Base-by-base conservation (phyloP, 2,113 vertebrate species). In the Nannobrachium achirus region DNA sequence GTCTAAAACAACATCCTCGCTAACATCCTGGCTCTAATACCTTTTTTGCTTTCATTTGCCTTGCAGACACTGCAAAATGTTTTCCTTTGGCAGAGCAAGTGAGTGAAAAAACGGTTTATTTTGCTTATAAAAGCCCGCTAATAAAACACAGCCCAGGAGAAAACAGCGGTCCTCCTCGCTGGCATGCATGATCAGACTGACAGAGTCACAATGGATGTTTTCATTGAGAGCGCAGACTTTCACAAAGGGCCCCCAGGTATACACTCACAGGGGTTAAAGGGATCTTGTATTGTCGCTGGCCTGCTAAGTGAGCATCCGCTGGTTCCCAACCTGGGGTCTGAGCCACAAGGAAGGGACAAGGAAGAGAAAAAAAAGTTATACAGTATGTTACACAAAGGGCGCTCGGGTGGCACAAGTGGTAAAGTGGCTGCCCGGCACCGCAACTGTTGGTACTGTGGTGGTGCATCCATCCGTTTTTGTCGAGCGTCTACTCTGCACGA, bases 251-350 rank as follows among this genome's bases (percentile, higher is more conserved):
- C 70, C 56, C 56, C 13, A 77, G 55, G 48, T 66, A 44, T 19
- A 44, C n/a, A n/a, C 63, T 51, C 61, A 45, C 46, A n/a, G 8
- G 55, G 68, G 53, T 59, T 74, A 60, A 41, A 73, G 69, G 25
- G 51, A 79, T 63, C 83, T 69, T 65, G 52, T 82, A 65, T 68
- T 80, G 71, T 85, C 84, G 80, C 52, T 75, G 51, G 64, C 55
- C 73, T 65, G 66, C 63, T 55, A 66, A 81, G 83, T 78, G 20
- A 77, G 73, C 70, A 73, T 64, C 41, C 58, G 62, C 59, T 68
- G 63, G 41, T 56, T 62, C 57, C 63, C 71, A n/a, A n/a, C n/a
- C n/a, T n/a, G n/a, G n/a, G n/a, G n/a, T n/a, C n/a, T n/a, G n/a
- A n/a, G n/a, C n/a, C n/a, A n/a, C n/a, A n/a, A n/a, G n/a, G n/a